Conservation (phyloP, 1,140 invertebrate species). For the Fopius arisanus region DNA sequence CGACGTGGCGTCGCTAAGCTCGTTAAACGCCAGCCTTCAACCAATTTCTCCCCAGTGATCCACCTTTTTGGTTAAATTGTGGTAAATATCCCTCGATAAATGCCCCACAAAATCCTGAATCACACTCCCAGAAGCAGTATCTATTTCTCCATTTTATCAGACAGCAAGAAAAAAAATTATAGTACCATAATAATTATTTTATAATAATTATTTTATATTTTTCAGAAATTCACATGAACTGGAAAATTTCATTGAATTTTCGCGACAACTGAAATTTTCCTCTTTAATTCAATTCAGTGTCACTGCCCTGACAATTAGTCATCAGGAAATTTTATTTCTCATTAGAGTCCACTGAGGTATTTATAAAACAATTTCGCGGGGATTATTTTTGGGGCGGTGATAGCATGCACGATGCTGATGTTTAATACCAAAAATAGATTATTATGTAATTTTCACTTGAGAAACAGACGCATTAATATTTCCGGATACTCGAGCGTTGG, state of each 20-base stretch:
- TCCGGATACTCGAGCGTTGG: background rate
- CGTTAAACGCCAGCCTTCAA: slow-evolving; percentile 35
- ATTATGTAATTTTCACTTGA: background rate
- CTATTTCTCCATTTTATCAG: too few relatives aligned
- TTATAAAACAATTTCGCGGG: background rate
- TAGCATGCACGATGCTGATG: background rate
- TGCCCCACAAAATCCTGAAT: background rate
- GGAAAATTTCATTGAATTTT: too few relatives aligned
- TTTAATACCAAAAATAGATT: background rate
- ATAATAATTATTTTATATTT: too few relatives aligned
- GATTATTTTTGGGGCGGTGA: background rate
- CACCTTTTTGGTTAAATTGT: slow-evolving; percentile 2
- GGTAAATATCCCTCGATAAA: slow-evolving; percentile 29
- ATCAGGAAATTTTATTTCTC: too few relatives aligned
- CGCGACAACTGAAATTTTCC: too few relatives aligned
- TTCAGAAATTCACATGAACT: too few relatives aligned
- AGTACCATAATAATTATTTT: too few relatives aligned
- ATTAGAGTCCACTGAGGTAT: too few relatives aligned
- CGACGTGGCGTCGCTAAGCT: slow-evolving; percentile 32
- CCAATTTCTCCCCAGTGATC: slow-evolving; percentile 15
- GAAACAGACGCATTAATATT: background rate
- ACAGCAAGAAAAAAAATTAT: too few relatives aligned
- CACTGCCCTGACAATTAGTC: too few relatives aligned
- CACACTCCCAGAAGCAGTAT: too few relatives aligned
- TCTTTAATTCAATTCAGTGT: too few relatives aligned